Percentiles rank a stretch among this genome's conserved stretches.
These are phyloP conservation scores for Drosophila subobscura DNA, from an alignment of 1,140 invertebrate species.

Conservation along the genomic window DNA sequence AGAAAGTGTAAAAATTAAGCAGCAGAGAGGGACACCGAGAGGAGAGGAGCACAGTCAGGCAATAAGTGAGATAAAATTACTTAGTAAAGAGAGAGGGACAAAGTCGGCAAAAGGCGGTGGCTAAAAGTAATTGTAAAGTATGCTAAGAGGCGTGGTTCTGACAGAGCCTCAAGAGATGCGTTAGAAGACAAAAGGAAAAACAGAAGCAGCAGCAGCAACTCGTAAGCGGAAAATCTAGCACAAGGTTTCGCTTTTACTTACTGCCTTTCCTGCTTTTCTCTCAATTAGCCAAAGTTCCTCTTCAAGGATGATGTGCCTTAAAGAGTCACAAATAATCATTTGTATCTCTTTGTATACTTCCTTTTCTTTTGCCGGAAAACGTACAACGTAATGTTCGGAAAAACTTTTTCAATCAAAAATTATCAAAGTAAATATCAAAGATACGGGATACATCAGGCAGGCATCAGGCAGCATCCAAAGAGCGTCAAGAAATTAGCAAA, in stretches of 20 bases:
- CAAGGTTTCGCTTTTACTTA: conserved; percentile 50
- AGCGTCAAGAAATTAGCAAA: conserved; percentile 68
- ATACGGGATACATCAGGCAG: conserved; percentile 26
- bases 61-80: conserved; percentile 76
- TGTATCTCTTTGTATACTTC: conserved; percentile 27
- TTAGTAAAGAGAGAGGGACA: conserved; percentile 3
- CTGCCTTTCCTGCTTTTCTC: conserved; percentile 9
- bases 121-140: conserved; percentile 66
- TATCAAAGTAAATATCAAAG: conserved; percentile 79
- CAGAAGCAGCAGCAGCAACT: conserved; percentile 8
- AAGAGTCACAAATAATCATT: conserved; percentile 14
- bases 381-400: conserved; percentile 12
- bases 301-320: conserved; percentile 14
- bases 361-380: conserved; percentile 21
- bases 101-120: background rate
- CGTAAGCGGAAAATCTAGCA: conserved; percentile 39
- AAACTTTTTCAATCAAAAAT: conserved; percentile 80
- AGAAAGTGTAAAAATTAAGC: conserved; percentile 76
- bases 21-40: conserved; percentile 30
- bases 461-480: conserved; percentile 8
- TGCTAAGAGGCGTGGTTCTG: conserved; percentile 48
- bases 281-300: conserved; percentile 32
- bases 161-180: conserved; percentile 42
- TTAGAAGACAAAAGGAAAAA: conserved; percentile 32
- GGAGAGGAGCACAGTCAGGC: conserved; percentile 21